A percentile compares a stretch with the other conserved stretches of the same genome.
These are phyloP conservation scores for Heptranchias perlo DNA, from an alignment of 2,113 vertebrate genomes.

Conservation along the genomic window DNA sequence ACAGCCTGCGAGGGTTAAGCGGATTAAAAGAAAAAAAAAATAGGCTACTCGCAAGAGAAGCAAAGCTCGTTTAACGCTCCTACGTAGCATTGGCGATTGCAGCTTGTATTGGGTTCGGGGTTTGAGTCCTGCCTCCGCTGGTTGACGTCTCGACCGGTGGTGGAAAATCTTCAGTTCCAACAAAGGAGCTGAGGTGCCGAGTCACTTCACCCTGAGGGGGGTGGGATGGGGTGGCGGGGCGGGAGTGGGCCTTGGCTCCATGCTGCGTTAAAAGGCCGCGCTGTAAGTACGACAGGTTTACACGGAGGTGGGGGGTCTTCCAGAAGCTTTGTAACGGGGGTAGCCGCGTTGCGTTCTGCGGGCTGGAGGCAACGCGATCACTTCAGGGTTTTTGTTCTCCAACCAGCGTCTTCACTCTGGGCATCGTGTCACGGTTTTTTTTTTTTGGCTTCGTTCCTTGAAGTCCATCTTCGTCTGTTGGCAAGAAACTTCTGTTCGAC, in stretches of 20 bases:
- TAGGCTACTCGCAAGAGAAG: background rate
- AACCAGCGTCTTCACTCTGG: background rate
- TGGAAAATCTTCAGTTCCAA: background rate
- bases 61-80: background rate
- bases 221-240: accelerated
- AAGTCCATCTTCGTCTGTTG: background rate
- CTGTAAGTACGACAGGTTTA: no score
- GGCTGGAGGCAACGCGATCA: no score
- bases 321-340: background rate
- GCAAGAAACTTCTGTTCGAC: background rate
- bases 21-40: background rate
- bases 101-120: background rate
- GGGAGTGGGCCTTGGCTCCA: background rate
- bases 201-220: background rate
- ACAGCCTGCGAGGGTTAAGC: background rate
- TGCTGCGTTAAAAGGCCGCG: background rate
- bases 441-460: background rate
- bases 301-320: background rate
- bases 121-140: background rate
- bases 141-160: background rate
- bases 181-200: background rate
- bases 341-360: background rate
- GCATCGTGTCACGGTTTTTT: background rate
- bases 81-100: background rate
- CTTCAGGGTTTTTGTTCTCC: background rate